A percentile compares a stretch with the other conserved stretches of the same genome.
These are phyloP conservation scores for Xiphophorus maculatus DNA, from an alignment of 2,113 vertebrate genomes.

Conservation along the genomic window DNA sequence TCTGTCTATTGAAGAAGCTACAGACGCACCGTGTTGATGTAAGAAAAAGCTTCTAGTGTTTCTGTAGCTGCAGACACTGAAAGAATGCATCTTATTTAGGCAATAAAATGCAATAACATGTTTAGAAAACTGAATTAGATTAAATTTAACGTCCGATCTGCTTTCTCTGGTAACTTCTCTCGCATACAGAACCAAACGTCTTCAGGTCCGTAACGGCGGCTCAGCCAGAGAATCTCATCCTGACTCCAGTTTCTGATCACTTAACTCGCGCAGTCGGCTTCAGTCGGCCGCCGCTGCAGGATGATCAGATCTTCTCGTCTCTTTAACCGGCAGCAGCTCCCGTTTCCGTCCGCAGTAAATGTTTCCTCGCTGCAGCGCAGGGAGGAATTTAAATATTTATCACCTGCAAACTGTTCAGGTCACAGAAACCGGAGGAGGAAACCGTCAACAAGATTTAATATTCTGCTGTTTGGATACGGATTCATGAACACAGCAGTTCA, in stretches of 20 bases:
- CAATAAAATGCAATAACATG: too few species aligned
- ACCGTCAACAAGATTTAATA: not conserved
- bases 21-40: too few species aligned
- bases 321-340: slow-evolving; percentile 33
- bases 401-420: slow-evolving; percentile 34
- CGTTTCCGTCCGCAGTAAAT: slow-evolving; percentile 35
- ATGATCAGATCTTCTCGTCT: slow-evolving; percentile 42
- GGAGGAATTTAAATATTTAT: slow-evolving; percentile 61
- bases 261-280: slow-evolving; percentile 5
- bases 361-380: slow-evolving; percentile 26
- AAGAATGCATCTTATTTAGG: too few species aligned
- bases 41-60: too few species aligned
- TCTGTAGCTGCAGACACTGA: too few species aligned
- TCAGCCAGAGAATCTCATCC: slow-evolving; percentile 39
- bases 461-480: not conserved
- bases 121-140: too few species aligned
- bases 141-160: too few species aligned
- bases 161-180: too few species aligned
- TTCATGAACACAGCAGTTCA: too few species aligned
- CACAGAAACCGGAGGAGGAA: slow-evolving; percentile 16
- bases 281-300: slow-evolving; percentile 22
- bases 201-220: slow-evolving; percentile 28
- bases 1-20: too few species aligned
- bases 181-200: not conserved
- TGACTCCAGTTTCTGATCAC: slow-evolving; percentile 31